Evolutionary conservation across 2,113 vertebrate species (phyloP).

Genomic region (Ceratotherium simum): DNA sequence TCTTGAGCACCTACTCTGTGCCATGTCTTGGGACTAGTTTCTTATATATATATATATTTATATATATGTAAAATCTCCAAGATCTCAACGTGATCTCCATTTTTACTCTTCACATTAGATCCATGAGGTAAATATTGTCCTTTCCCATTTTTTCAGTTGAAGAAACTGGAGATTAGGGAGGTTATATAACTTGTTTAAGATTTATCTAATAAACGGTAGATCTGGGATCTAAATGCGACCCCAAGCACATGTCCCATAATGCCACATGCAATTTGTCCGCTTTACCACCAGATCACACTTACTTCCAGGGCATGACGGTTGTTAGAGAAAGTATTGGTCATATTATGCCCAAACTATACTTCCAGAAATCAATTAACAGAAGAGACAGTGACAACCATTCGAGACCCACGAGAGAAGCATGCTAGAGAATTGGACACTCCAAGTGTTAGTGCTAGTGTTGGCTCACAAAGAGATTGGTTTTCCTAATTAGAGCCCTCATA

Average conservation of each 20-base stretch:
- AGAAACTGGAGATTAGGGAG: neutral
- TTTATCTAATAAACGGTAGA: neutral
- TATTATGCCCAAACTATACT: neutral
- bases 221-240: neutral
- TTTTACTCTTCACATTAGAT: neutral
- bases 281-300: neutral
- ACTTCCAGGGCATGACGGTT: neutral
- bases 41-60: neutral
- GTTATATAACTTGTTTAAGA: neutral
- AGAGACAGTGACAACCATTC: accelerated
- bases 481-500: neutral
- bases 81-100: neutral
- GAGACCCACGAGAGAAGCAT: neutral
- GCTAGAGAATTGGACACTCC: neutral
- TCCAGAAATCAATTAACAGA: neutral
- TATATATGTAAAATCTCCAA: neutral
- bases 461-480: neutral
- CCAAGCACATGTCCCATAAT: neutral
- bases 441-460: neutral
- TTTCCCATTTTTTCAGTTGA: neutral
- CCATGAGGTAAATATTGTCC: neutral
- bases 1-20: neutral
- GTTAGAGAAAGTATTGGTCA: neutral
- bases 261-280: neutral
- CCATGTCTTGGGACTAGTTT: neutral